Evolutionary conservation across 2,113 vertebrate genomes (phyloP).

Genomic region (Carollia perspicillata): DNA sequence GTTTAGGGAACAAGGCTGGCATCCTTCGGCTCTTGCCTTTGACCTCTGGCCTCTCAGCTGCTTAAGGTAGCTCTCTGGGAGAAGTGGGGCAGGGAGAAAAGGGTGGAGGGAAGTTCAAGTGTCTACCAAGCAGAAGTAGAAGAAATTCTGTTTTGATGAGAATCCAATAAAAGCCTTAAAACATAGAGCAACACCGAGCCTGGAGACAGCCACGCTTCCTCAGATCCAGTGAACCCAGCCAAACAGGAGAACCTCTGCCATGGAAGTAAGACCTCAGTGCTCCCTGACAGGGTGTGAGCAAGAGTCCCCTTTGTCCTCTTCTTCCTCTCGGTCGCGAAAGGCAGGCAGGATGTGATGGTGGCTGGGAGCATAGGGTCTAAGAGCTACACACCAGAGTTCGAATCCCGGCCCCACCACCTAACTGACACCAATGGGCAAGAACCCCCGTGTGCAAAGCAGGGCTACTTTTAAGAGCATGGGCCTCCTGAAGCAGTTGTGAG

Average conservation of each 20-base stretch:
- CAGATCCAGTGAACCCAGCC: background rate
- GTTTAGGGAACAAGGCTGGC: background rate
- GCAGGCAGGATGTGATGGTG: background rate
- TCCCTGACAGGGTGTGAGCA: background rate
- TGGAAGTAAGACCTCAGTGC: background rate
- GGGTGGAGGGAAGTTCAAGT: background rate
- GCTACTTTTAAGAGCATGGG: background rate
- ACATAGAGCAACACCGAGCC: background rate
- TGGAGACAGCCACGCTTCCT: background rate
- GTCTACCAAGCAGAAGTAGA: background rate
- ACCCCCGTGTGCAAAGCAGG: background rate
- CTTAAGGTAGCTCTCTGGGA: background rate
- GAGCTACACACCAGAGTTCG: background rate
- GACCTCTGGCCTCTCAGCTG: background rate
- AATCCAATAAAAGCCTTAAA: background rate
- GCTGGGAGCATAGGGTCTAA: background rate
- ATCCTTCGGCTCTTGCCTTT: background rate
- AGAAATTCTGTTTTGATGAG: background rate
- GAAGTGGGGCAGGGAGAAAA: too few species aligned
- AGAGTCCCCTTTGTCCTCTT: background rate
- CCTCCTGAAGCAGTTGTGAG: background rate
- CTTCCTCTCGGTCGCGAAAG: background rate
- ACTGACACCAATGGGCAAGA: background rate
- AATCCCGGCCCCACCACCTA: background rate
- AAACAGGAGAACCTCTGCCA: background rate